Percentiles rank a stretch among this genome's conserved stretches.
These are phyloP conservation scores for Alosa sapidissima DNA, from an alignment of 2,797 vertebrate genomes.

Conservation along the genomic window DNA sequence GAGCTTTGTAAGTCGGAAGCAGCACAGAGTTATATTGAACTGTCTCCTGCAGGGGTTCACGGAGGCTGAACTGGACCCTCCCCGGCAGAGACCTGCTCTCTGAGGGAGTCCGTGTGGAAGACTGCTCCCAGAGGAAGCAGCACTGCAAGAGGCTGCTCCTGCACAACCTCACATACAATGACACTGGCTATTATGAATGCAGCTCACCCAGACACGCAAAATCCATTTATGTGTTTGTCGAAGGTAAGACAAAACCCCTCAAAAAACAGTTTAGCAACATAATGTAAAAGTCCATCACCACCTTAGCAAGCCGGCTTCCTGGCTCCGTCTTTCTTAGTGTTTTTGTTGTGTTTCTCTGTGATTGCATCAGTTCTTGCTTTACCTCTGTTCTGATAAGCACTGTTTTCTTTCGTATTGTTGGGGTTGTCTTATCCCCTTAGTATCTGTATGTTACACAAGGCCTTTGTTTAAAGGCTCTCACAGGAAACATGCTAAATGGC, in stretches of 20 bases:
- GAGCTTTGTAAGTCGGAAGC: not conserved
- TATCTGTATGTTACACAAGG: slow-evolving; percentile 31
- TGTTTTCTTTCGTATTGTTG: slow-evolving; percentile 42
- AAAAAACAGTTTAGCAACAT: not conserved
- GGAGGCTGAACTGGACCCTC: slow-evolving; percentile 73
- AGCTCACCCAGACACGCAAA: slow-evolving; percentile 48
- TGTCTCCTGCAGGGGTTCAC: slow-evolving; percentile 72
- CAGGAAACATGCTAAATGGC: slow-evolving; percentile 42
- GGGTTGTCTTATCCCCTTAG: slow-evolving; percentile 34
- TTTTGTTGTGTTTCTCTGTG: slow-evolving; percentile 34
- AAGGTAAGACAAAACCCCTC: slow-evolving; percentile 72
- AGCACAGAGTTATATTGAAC: not conserved
- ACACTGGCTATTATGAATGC: slow-evolving; percentile 84
- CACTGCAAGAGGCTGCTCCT: slow-evolving; percentile 78
- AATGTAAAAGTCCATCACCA: not conserved
- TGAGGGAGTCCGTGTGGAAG: slow-evolving; percentile 59
- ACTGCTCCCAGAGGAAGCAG: slow-evolving; percentile 55
- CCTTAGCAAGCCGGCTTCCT: not conserved
- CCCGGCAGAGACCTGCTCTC: slow-evolving; percentile 46
- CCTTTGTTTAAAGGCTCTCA: slow-evolving; percentile 38
- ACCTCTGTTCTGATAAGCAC: slow-evolving; percentile 36
- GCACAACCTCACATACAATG: slow-evolving; percentile 59
- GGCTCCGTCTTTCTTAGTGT: not conserved
- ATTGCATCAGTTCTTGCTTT: slow-evolving; percentile 31
- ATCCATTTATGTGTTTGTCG: slow-evolving; percentile 80